Conservation (phyloP, 2,113 vertebrate species). For the Hydropotes inermis region DNA sequence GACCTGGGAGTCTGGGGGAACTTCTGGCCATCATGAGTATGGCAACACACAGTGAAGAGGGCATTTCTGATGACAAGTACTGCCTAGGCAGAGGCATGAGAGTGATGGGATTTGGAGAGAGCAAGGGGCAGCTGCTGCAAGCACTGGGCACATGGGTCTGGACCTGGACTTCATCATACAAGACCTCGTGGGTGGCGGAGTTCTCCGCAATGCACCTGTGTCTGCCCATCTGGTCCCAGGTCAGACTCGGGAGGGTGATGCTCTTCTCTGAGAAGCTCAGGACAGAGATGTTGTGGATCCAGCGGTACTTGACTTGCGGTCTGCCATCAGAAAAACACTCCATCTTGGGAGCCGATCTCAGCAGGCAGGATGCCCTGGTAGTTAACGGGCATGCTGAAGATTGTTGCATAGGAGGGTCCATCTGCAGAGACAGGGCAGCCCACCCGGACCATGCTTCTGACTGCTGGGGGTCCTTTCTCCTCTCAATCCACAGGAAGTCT, state of each 20-base stretch:
- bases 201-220: not conserved
- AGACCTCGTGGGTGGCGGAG: not conserved
- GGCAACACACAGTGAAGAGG: not conserved
- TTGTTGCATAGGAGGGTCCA: not conserved
- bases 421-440: not conserved
- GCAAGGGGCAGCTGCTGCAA: not conserved
- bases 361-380: not conserved
- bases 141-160: not conserved
- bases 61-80: not conserved
- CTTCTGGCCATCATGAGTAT: not conserved
- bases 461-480: not conserved
- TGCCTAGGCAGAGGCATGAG: not conserved
- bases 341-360: not conserved
- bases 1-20: not conserved
- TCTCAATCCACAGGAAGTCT: not conserved
- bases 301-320: not conserved
- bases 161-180: not conserved
- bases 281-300: not conserved
- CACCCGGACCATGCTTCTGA: not conserved
- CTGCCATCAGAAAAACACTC: rapidly evolving
- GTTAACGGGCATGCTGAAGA: rapidly evolving
- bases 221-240: not conserved
- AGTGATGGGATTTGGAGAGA: rapidly evolving
- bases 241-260: not conserved
- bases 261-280: not conserved